Evolutionary conservation across 2,888 invertebrate genomes (phyloP).

Genomic region (Pristionchus entomophagus): DNA sequence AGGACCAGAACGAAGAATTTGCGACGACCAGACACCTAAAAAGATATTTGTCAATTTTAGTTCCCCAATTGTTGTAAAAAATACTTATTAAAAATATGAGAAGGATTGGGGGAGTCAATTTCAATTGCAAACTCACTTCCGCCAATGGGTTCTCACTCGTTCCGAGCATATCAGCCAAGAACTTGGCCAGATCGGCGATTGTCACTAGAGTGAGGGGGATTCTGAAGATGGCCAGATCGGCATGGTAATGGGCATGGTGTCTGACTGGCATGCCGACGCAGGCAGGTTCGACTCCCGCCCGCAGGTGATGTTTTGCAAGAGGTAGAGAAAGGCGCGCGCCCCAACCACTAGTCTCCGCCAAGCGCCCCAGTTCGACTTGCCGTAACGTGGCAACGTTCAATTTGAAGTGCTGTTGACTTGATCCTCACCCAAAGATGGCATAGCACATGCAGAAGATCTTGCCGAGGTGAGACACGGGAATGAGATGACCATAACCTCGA

Average conservation of each 20-base stretch:
- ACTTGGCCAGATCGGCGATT: constrained; percentile 74
- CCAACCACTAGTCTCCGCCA: no score
- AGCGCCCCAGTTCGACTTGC: background rate
- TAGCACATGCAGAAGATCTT: constrained; percentile 73
- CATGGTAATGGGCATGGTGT: no score
- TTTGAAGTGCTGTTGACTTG: no score
- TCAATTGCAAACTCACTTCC: constrained; percentile 46
- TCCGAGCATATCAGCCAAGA: constrained; percentile 68
- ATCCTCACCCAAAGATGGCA: constrained; percentile 68
- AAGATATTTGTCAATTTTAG: background rate
- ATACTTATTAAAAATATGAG: no score
- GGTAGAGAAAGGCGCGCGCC: no score
- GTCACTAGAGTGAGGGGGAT: constrained; percentile 74
- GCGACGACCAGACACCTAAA: constrained; percentile 49
- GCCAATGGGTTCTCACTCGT: constrained; percentile 55
- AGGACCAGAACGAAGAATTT: constrained; percentile 61
- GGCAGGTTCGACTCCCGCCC: no score
- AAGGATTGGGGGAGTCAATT: no score
- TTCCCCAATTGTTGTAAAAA: no score
- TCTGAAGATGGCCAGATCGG: no score
- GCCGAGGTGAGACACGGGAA: constrained; percentile 71
- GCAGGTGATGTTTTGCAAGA: no score
- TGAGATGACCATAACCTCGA: constrained; percentile 71
- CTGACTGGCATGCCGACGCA: no score
- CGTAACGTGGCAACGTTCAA: background rate